Percentiles rank a stretch among this genome's conserved stretches.
Evolutionary conservation across 2,888 invertebrate species (phyloP).

Genomic region (Merodon equestris): DNA sequence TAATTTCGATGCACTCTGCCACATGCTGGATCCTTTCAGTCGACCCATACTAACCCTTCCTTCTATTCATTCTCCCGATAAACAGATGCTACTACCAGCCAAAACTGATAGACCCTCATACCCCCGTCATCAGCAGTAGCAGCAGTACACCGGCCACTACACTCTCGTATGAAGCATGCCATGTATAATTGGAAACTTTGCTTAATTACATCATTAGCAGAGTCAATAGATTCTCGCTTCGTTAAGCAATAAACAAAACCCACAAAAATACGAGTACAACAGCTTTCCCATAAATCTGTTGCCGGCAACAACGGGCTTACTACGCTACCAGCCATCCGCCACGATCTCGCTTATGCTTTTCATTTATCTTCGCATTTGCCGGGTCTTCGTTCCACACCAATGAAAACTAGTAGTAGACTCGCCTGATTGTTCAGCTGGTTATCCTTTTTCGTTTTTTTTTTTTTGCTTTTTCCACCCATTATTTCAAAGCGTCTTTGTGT

Average conservation of each 20-base stretch:
- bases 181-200: conserved; percentile 65
- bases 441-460: conserved; percentile 25
- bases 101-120: no score
- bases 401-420: conserved; percentile 25
- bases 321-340: conserved; percentile 2
- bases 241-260: conserved; percentile 67
- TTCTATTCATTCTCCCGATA: no score
- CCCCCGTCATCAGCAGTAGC: conserved; percentile 2
- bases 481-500: no score
- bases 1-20: conserved; percentile 61
- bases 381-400: conserved; percentile 56
- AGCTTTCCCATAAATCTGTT: conserved; percentile 56
- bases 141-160: conserved; percentile 24
- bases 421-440: not conserved
- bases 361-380: conserved; percentile 61
- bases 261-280: conserved; percentile 41
- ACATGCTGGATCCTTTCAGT: conserved; percentile 8
- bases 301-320: not conserved
- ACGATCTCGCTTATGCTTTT: conserved; percentile 58
- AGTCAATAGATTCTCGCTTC: conserved; percentile 74
- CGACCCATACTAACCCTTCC: conserved; percentile 17
- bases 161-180: no score
- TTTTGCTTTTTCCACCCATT: not conserved
- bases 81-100: no score
- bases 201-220: conserved; percentile 77